phyloP scores from a whole-genome alignment of 2,797 vertebrate genomes.

The Pangasius sanitwongsei region DNA sequence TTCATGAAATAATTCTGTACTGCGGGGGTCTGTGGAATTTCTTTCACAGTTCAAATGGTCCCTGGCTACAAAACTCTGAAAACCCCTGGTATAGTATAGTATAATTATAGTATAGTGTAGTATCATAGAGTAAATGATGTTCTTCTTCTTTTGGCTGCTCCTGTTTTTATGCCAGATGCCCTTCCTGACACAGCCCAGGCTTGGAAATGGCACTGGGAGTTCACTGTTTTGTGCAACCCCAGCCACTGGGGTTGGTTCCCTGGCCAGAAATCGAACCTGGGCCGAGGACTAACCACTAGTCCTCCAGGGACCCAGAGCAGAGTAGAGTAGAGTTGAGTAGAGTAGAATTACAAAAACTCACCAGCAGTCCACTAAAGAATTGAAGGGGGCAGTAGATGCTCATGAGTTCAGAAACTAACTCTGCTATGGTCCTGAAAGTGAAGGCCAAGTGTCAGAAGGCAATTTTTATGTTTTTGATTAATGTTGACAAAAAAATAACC shows the following conservation, averaged over 20 bases:
- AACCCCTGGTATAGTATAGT: neutral
- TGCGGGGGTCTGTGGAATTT: neutral
- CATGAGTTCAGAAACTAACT: slow-evolving; percentile 79
- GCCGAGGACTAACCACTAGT: too few species aligned
- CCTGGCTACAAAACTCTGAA: neutral
- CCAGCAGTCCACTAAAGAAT: slow-evolving; percentile 81
- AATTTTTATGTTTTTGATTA: neutral
- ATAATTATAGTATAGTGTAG: neutral
- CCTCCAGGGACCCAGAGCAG: too few species aligned
- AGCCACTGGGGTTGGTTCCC: too few species aligned
- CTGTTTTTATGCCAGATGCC: too few species aligned
- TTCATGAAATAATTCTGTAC: neutral
- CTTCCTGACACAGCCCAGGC: too few species aligned
- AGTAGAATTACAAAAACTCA: slow-evolving; percentile 62
- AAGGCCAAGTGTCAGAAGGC: neutral
- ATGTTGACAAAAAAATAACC: neutral
- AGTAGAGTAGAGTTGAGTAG: too few species aligned
- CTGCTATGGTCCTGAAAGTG: slow-evolving; percentile 78
- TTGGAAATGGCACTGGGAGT: too few species aligned
- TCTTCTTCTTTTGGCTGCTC: too few species aligned
- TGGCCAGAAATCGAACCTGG: too few species aligned
- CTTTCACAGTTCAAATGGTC: neutral
- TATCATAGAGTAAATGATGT: too few species aligned
- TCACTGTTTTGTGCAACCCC: too few species aligned
- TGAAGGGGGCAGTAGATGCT: slow-evolving; percentile 81